Evolutionary conservation across 2,797 vertebrate genomes (phyloP).

Genomic region (Tauraco hartlaubi): DNA sequence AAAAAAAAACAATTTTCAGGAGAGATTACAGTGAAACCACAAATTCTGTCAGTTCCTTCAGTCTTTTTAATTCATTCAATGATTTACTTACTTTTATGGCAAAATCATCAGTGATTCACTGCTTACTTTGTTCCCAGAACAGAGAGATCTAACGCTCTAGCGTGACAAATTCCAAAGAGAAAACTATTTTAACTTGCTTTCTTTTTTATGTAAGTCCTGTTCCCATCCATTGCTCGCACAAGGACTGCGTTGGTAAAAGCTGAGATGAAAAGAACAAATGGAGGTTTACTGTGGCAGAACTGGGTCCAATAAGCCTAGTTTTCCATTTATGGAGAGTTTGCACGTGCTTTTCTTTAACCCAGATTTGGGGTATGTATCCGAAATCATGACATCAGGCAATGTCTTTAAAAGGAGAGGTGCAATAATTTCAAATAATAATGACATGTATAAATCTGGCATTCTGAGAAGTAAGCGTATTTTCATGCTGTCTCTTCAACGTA

Average conservation of each 20-base stretch:
- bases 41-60: neutral
- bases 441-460: neutral
- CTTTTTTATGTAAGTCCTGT: neutral
- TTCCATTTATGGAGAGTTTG: neutral
- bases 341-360: neutral
- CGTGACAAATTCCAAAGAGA: neutral
- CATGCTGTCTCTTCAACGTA: neutral
- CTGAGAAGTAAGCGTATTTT: neutral
- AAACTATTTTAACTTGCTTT: neutral
- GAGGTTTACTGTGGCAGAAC: neutral
- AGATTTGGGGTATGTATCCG: neutral
- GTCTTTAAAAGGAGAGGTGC: neutral
- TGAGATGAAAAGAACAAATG: neutral
- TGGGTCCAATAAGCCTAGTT: neutral
- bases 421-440: neutral
- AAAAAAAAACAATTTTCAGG: neutral
- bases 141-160: neutral
- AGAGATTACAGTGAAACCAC: neutral
- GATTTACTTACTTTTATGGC: conserved; percentile 19
- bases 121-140: neutral
- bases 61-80: neutral
- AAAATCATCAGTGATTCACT: conserved; percentile 1
- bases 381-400: neutral
- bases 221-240: neutral
- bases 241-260: neutral